A percentile compares a stretch with the other conserved stretches of the same genome.
phyloP scores from a whole-genome alignment of 1,140 invertebrate genomes.

The Cydia amplana region DNA sequence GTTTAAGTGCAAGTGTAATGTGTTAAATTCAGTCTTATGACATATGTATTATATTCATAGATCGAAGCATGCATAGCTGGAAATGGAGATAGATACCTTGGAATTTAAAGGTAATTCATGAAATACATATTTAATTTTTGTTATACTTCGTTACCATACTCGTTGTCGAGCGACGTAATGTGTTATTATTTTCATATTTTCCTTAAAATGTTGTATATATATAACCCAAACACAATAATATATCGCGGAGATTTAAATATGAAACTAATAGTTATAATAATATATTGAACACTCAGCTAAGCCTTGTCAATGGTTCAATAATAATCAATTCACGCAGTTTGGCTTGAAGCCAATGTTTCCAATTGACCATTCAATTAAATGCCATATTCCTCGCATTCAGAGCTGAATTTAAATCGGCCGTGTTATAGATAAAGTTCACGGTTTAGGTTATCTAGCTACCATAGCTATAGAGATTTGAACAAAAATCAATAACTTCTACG shows the following conservation, averaged over 20 bases:
- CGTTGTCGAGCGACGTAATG: neutral
- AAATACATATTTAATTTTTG: neutral
- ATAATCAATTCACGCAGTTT: conserved; percentile 16
- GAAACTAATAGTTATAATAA: neutral
- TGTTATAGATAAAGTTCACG: conserved; percentile 17
- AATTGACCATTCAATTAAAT: neutral
- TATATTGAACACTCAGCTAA: neutral
- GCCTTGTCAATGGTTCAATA: conserved; percentile 7
- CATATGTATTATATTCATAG: neutral
- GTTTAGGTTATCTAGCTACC: conserved; percentile 24
- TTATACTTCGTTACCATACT: neutral
- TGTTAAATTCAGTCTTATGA: neutral
- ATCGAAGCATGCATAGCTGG: conserved; percentile 21
- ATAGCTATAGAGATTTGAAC: conserved; percentile 20
- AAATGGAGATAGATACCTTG: conserved; percentile 17
- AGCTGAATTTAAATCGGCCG: neutral
- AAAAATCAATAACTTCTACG: conserved; percentile 24
- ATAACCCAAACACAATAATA: neutral
- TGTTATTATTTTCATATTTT: neutral
- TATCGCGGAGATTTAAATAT: neutral
- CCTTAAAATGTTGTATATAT: neutral
- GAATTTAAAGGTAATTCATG: neutral
- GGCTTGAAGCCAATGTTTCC: neutral
- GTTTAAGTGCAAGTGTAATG: neutral
- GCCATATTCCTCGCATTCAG: neutral